These are phyloP conservation scores for Cantharis nigra DNA, from an alignment of 2,888 invertebrate genomes.

Conservation along the genomic window DNA sequence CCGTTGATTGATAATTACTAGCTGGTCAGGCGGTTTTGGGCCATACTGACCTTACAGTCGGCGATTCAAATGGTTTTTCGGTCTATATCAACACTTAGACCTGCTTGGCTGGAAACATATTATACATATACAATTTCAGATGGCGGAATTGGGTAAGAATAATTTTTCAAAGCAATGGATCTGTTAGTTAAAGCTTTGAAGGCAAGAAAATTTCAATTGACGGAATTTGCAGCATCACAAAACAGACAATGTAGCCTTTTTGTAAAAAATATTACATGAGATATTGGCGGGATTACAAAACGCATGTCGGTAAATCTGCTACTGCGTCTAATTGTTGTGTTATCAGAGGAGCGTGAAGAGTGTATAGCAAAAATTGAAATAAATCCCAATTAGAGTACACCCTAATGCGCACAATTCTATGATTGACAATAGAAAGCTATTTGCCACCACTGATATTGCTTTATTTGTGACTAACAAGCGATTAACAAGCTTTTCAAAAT, in stretches of 20 bases:
- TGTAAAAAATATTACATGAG: not conserved
- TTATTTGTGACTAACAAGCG: constrained; percentile 30
- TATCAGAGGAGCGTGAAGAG: not conserved
- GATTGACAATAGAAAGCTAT: constrained; percentile 14
- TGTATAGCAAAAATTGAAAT: constrained; percentile 7
- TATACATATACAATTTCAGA: no score
- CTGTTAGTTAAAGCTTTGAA: no score
- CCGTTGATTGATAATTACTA: no score
- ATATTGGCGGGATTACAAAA: not conserved
- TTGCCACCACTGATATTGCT: constrained; percentile 6
- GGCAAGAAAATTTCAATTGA: not conserved
- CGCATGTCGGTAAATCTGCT: not conserved
- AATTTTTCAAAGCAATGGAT: no score
- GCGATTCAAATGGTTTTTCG: no score
- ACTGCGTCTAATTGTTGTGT: not conserved
- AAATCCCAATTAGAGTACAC: constrained; percentile 18
- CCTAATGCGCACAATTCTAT: constrained; percentile 24
- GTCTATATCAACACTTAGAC: no score
- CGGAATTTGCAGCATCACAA: no score
- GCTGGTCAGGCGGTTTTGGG: no score
- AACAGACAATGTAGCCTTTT: not conserved
- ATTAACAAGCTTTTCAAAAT: constrained; percentile 28
- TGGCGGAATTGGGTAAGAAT: no score
- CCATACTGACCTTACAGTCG: no score
- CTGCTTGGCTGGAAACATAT: no score